Percentiles rank a stretch among this genome's conserved stretches.
phyloP scores from a whole-genome alignment of 1,140 invertebrate species.

The Anastatus disparis region DNA sequence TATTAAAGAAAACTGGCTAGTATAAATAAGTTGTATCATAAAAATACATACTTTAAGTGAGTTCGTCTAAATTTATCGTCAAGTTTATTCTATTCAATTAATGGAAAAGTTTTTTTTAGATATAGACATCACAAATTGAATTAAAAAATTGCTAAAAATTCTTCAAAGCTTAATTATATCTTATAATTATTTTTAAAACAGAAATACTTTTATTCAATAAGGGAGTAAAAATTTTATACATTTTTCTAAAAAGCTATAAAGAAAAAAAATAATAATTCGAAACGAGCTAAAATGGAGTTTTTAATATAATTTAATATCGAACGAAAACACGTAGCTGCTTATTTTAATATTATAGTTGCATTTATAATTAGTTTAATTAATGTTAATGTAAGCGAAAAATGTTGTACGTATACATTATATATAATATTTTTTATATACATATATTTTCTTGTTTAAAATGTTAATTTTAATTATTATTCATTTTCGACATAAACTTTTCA shows the following conservation, averaged over 20 bases:
- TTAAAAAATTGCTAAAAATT: too few relatives aligned
- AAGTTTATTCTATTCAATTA: too few relatives aligned
- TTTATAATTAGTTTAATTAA: constrained; percentile 18
- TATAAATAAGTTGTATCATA: background rate
- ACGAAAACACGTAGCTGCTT: background rate
- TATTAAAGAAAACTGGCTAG: background rate
- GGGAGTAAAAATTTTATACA: background rate
- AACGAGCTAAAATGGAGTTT: background rate
- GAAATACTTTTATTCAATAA: background rate
- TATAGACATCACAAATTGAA: too few relatives aligned
- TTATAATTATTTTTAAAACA: background rate
- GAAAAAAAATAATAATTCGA: background rate
- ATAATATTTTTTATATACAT: background rate
- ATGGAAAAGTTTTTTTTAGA: too few relatives aligned
- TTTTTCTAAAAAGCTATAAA: too few relatives aligned
- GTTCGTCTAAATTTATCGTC: too few relatives aligned
- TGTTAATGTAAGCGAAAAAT: background rate
- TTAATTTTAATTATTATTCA: constrained; percentile 9
- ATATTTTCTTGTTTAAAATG: background rate
- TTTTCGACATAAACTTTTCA: constrained; percentile 2
- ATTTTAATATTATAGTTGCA: background rate
- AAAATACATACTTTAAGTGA: too few relatives aligned
- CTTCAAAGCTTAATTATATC: too few relatives aligned
- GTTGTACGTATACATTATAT: too few relatives aligned
- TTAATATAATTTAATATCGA: background rate